Conservation (phyloP, 2,888 invertebrate genomes). For the Cataglyphis livida region DNA sequence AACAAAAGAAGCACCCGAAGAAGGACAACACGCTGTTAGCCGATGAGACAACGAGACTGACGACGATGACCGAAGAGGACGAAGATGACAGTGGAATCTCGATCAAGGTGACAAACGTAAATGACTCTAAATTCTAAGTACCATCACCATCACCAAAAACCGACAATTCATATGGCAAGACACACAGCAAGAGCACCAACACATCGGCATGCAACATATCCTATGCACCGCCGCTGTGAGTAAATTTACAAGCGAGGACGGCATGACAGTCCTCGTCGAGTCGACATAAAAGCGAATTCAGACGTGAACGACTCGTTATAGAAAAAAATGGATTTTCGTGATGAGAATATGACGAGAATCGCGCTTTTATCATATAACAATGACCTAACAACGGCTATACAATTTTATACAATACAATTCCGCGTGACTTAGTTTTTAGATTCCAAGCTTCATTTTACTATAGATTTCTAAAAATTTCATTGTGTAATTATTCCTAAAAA, state of each 20-base stretch:
- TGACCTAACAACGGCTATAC: neutral
- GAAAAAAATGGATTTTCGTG: constrained; percentile 36
- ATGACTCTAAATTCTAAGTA: constrained; percentile 82
- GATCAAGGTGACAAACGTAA: constrained; percentile 88
- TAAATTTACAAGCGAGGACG: constrained; percentile 74
- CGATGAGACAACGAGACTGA: constrained; percentile 89
- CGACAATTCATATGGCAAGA: constrained; percentile 75
- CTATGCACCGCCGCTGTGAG: constrained; percentile 79
- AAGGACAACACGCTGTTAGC: constrained; percentile 88
- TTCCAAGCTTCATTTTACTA: neutral
- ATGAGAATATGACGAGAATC: neutral
- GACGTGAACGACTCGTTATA: constrained; percentile 27
- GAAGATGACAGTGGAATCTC: constrained; percentile 89
- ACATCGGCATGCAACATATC: constrained; percentile 82
- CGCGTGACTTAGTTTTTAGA: neutral
- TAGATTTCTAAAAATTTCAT: neutral
- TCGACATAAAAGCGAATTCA: constrained; percentile 62
- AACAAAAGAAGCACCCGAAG: constrained; percentile 90
- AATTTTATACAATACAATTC: neutral
- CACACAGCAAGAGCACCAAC: constrained; percentile 82
- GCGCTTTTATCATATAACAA: neutral
- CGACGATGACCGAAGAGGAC: constrained; percentile 95
- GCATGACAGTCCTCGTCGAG: constrained; percentile 68
- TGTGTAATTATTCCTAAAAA: neutral
- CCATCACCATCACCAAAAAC: constrained; percentile 73